Percentiles rank a stretch among this genome's conserved stretches.
Evolutionary conservation across 2,113 vertebrate species (phyloP).

Genomic region (Paradisaea rubra): DNA sequence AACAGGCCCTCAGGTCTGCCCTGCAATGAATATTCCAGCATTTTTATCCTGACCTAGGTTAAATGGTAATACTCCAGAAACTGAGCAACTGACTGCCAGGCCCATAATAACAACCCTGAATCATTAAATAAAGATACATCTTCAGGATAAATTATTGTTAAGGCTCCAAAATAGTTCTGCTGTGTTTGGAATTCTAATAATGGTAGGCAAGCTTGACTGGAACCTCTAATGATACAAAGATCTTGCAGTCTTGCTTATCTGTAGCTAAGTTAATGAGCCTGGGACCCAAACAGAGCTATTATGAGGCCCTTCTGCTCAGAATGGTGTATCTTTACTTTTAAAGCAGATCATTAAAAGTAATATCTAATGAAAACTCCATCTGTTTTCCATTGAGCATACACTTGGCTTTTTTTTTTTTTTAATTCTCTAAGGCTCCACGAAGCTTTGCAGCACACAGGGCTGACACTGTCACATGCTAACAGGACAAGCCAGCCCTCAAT

Average conservation of each 20-base stretch:
- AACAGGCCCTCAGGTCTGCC: background rate
- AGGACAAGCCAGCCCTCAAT: background rate
- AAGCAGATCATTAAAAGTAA: conserved; percentile 35
- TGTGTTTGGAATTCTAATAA: conserved; percentile 22
- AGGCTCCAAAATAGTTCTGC: background rate
- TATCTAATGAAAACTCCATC: conserved; percentile 49
- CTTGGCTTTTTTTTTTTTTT: background rate
- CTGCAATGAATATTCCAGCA: background rate
- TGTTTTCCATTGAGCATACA: conserved; percentile 21
- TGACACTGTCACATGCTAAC: background rate
- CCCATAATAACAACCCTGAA: background rate
- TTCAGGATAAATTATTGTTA: background rate
- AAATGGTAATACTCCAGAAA: conserved; percentile 12
- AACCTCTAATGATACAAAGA: background rate
- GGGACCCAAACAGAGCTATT: background rate
- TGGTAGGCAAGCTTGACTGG: background rate
- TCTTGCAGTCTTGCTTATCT: background rate
- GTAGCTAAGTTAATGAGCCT: background rate
- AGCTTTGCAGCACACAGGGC: conserved; percentile 4
- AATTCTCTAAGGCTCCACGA: background rate
- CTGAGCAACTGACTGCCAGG: background rate
- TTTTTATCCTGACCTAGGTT: background rate
- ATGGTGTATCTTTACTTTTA: conserved; percentile 25
- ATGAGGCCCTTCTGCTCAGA: conserved; percentile 22
- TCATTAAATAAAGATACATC: conserved; percentile 28